Base-by-base conservation (phyloP, 2,888 invertebrate species). In the Stenolophus ochropezus region DNA sequence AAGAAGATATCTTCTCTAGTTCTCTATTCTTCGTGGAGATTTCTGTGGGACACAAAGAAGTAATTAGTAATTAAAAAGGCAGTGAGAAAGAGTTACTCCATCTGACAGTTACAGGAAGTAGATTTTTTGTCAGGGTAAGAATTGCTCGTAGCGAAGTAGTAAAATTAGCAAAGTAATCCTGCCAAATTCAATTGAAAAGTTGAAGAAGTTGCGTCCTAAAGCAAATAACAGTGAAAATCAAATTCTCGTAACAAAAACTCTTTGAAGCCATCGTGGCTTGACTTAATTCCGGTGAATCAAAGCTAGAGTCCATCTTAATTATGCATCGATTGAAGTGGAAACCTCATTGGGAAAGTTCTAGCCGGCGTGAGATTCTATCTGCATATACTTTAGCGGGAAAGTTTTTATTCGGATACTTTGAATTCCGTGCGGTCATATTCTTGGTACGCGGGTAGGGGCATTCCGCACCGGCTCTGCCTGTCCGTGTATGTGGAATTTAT, bases 391-490 rank as follows among this genome's bases (percentile, higher is more conserved):
- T 53, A 53, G 75, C 53, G 56, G 73, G 21, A 73, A 80, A 80
- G 80, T 80, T 80, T 71, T 73, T 80, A 71, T 79, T 53, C 71
- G 42, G 47, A 49, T 73, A 73, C 73, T 71, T 80, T 73, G 73
- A 80, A 80, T 80, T 80, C 80, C 73, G 73, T 80, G 65, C 56
- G 73, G 80, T 80, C 80, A 80, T 80, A 80, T 80, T 80, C 80
- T 23, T 79, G 53, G 71, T 79, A 27, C 71, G 71, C 65, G 56
- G 21, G 56, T 21, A 53, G 23, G 21, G n/a, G 77, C 18, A 75
- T 73, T 23, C 73, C 47, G 73, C 8, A 47, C 16, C 51, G n/a
- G 69, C 20, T n/a, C n/a, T n/a, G 79, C 16, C 65, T 71, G 79
- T 69, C 69, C 56, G 80, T 73, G 56, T 80, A 80, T 80, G 73